Evolutionary conservation across 2,113 vertebrate species (phyloP), one percentile per base, ranked within the genome.

Genomic region (Aspidoscelis tigris): DNA sequence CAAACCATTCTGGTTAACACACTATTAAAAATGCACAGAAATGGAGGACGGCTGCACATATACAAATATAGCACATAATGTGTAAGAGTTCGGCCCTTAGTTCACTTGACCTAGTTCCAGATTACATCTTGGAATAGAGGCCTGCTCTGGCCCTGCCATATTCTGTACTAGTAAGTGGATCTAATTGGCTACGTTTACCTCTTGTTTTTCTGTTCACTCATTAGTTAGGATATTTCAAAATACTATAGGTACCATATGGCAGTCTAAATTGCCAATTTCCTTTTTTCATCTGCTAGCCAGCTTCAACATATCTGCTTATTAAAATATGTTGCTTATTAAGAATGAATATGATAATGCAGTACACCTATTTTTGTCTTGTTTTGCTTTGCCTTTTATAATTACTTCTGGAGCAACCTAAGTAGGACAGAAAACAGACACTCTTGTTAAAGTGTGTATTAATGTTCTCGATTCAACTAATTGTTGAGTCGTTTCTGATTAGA

Each of bases 361-460:
- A 41, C 77, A 76, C 2, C 68, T 68, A 61, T 88, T 90, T 92
- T 73, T 83, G 41, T 76, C 74, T 80, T 91, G 84, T 92, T 85
- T 89, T 90, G 77, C 80, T 33, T 78, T 77, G 78, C 89, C 86
- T 91, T 39, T 43, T n/a, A 71, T 71, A 91, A 92, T 86, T 66
- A 89, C 88, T 89, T 90, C 88, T 82, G 83, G 70, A 86, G 88
- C 81, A 69, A 66, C 76, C n/a, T 22, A 84, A 73, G 82, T 74
- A 78, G 70, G 55, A 89, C 50, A 78, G 4, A 20, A 87, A 87
- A 2, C 61, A 65, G 44, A 74, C 90, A 90, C 76, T 91, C 77
- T 77, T 81, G 88, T 69, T 87, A 78, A 89, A 94, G 87, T 71
- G 83, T 77, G 71, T 89, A 61, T 24, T 89, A 93, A 90, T 88